These are phyloP conservation scores for Drosophila santomea DNA, from an alignment of 1,140 invertebrate genomes.

Conservation along the genomic window DNA sequence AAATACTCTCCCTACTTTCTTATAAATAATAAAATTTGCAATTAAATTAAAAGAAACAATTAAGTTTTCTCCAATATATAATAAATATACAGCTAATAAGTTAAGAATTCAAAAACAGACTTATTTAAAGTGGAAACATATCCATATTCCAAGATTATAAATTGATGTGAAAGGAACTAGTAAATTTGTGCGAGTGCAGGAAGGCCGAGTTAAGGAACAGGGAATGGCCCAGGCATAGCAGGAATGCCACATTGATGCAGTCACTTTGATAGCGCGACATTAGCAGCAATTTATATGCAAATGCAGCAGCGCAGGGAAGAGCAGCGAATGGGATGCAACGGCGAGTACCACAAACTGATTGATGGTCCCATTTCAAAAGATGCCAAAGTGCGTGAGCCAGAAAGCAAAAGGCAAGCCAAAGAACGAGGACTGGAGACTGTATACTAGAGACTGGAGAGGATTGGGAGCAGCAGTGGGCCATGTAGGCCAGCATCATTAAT, in stretches of 20 bases:
- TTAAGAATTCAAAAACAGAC: too few relatives aligned
- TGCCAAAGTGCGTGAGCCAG: conserved; percentile 46
- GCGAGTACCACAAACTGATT: conserved; percentile 59
- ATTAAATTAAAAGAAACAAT: too few relatives aligned
- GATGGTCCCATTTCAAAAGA: conserved; percentile 75
- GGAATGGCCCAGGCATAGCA: conserved; percentile 57
- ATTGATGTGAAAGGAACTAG: neutral
- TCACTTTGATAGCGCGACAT: conserved; percentile 83
- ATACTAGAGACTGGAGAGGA: neutral
- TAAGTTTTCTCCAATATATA: too few relatives aligned
- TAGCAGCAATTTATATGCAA: conserved; percentile 85
- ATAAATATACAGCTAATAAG: too few relatives aligned
- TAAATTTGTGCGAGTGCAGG: conserved; percentile 16
- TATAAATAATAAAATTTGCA: too few relatives aligned
- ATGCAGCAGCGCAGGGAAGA: conserved; percentile 49
- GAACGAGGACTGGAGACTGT: neutral
- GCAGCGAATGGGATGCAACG: conserved; percentile 11
- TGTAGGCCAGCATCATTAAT: conserved; percentile 76
- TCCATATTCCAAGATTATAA: too few relatives aligned
- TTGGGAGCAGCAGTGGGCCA: conserved; percentile 10
- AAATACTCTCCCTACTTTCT: too few relatives aligned
- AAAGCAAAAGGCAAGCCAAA: neutral
- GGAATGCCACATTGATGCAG: conserved; percentile 73
- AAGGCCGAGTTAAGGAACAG: conserved; percentile 15
- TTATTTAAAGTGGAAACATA: too few relatives aligned